A percentile compares a stretch with the other conserved stretches of the same genome.
Evolutionary conservation across 1,140 invertebrate species (phyloP).

Genomic region (Drosophila kohkoa): DNA sequence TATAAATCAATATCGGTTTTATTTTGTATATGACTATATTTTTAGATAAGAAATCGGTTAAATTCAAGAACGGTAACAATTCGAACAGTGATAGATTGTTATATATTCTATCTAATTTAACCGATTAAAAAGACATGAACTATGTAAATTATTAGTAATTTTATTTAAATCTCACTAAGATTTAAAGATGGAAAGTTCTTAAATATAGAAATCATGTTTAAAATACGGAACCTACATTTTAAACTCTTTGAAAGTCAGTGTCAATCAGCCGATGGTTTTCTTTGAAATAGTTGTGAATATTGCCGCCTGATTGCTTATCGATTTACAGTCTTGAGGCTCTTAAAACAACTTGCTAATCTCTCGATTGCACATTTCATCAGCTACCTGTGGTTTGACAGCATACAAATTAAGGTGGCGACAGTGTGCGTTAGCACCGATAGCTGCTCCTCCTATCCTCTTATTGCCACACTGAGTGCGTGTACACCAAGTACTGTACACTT

Average conservation of each 20-base stretch:
- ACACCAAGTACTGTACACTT: conserved; percentile 24
- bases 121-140: too few relatives aligned
- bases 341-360: neutral
- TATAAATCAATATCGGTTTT: too few relatives aligned
- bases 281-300: neutral
- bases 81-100: too few relatives aligned
- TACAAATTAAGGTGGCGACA: conserved; percentile 4
- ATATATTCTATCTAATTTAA: too few relatives aligned
- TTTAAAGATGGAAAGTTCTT: neutral
- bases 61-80: too few relatives aligned
- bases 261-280: neutral
- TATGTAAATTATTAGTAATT: too few relatives aligned
- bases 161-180: too few relatives aligned
- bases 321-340: neutral
- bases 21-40: too few relatives aligned
- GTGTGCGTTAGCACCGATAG: conserved; percentile 16
- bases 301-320: conserved; percentile 11
- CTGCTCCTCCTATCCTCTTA: neutral
- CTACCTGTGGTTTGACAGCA: neutral
- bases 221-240: neutral
- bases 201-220: neutral
- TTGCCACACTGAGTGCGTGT: neutral
- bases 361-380: conserved; percentile 16
- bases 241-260: neutral
- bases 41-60: too few relatives aligned